A percentile compares a stretch with the other conserved stretches of the same genome.
These are phyloP conservation scores for Crotalus horridus DNA, from an alignment of 2,113 vertebrate species.

Conservation along the genomic window DNA sequence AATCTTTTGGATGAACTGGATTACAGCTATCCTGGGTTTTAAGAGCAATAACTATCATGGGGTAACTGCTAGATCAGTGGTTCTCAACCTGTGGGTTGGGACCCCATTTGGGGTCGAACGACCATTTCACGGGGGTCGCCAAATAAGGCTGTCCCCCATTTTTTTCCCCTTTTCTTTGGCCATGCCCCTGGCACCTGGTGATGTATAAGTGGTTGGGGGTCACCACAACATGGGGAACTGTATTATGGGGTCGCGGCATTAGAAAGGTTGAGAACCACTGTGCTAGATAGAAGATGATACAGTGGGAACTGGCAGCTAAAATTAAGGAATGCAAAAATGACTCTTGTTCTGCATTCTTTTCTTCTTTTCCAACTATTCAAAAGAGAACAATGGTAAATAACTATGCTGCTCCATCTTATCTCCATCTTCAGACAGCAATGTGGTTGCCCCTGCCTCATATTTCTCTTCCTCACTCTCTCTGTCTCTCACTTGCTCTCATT, in stretches of 20 bases:
- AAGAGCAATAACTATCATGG: background rate
- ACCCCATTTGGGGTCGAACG: too few species aligned
- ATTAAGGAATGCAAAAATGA: background rate
- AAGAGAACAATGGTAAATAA: conserved; percentile 1
- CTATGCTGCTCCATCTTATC: background rate
- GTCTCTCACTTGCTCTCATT: background rate
- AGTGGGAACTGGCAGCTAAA: background rate
- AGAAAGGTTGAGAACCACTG: too few species aligned
- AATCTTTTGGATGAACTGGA: background rate
- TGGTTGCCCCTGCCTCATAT: background rate
- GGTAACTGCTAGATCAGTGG: background rate
- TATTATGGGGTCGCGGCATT: too few species aligned
- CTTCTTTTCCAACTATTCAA: background rate
- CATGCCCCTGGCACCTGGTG: too few species aligned
- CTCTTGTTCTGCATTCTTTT: background rate
- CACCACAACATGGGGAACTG: too few species aligned
- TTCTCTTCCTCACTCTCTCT: background rate
- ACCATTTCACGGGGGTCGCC: too few species aligned
- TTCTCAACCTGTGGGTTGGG: too few species aligned
- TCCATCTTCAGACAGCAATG: rapidly evolving
- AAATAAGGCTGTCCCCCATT: too few species aligned
- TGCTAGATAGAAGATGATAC: background rate
- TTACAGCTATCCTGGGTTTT: background rate
- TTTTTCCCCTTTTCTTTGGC: too few species aligned
- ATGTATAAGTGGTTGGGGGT: too few species aligned